A percentile compares a stretch with the other conserved stretches of the same genome.
Evolutionary conservation across 2,888 invertebrate species (phyloP).

Genomic region (Athalia circularis): DNA sequence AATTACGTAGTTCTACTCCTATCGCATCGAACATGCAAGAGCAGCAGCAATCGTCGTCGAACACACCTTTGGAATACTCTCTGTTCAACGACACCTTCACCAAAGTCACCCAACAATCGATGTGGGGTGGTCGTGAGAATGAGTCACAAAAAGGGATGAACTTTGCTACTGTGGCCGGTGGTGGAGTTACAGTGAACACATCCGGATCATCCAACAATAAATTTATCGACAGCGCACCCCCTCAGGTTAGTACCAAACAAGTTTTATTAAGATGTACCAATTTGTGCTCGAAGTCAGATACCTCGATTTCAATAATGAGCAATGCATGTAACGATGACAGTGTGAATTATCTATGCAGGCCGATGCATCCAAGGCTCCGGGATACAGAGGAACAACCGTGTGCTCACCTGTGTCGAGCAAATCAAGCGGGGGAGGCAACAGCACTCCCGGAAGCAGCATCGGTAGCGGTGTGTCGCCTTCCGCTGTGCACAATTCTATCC

Average conservation of each 20-base stretch:
- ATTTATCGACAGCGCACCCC: constrained; percentile 77
- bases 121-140: constrained; percentile 78
- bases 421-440: constrained; percentile 75
- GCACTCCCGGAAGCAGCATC: constrained; percentile 55
- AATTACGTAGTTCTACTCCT: constrained; percentile 63
- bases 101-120: constrained; percentile 80
- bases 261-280: not conserved
- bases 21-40: constrained; percentile 65
- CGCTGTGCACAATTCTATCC: constrained; percentile 65
- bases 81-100: constrained; percentile 88
- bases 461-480: constrained; percentile 63
- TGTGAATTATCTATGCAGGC: constrained; percentile 74
- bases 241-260: constrained; percentile 66
- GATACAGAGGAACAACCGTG: constrained; percentile 87
- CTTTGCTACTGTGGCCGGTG: constrained; percentile 84
- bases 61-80: constrained; percentile 86
- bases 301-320: not conserved
- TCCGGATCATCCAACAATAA: constrained; percentile 75
- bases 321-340: no score
- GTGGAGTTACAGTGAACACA: constrained; percentile 70
- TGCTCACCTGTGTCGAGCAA: constrained; percentile 86
- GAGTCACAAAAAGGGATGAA: constrained; percentile 80
- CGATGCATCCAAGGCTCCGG: constrained; percentile 93
- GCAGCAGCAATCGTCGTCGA: constrained; percentile 67
- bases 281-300: not conserved